These are phyloP conservation scores for Sphaeridia pumilis DNA, from an alignment of 2,888 invertebrate genomes.

Conservation along the genomic window DNA sequence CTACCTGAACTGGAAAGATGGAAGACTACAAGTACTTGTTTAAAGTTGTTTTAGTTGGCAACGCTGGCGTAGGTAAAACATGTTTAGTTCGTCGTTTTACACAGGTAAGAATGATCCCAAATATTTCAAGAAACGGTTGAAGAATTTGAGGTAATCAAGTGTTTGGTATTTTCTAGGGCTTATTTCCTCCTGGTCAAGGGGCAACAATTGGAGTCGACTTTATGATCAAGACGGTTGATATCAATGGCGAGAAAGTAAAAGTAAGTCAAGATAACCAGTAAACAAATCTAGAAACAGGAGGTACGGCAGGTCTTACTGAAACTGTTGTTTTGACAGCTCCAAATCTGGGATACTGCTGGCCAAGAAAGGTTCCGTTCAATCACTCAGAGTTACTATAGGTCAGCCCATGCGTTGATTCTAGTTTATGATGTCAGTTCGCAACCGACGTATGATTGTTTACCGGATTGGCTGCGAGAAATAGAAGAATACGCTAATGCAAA, in stretches of 20 bases:
- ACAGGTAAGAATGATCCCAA: conserved; percentile 48
- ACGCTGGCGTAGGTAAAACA: conserved; percentile 97
- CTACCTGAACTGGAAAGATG: no score
- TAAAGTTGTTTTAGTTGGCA: conserved; percentile 96
- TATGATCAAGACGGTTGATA: conserved; percentile 98
- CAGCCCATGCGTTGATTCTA: conserved; percentile 90
- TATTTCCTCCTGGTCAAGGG: conserved; percentile 96
- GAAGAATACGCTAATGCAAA: conserved; percentile 94
- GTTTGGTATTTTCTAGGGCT: conserved; percentile 47
- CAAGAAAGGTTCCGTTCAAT: conserved; percentile 68
- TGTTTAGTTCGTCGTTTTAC: conserved; percentile 93
- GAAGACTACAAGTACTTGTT: conserved; percentile 99
- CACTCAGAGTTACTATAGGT: conserved; percentile 94
- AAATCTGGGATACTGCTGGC: conserved; percentile 99
- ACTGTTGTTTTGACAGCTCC: conserved; percentile 51
- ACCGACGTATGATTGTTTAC: conserved; percentile 92
- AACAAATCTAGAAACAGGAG: not conserved
- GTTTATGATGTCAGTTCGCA: conserved; percentile 97
- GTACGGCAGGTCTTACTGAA: not conserved
- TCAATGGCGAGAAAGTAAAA: conserved; percentile 89
- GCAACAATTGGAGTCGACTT: conserved; percentile 99
- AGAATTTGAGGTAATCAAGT: not conserved
- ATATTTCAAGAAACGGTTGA: not conserved
- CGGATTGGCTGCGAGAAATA: conserved; percentile 94
- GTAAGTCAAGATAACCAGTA: conserved; percentile 41